These are phyloP conservation scores for Chaetops frenatus DNA, from an alignment of 2,113 vertebrate species.

Conservation along the genomic window DNA sequence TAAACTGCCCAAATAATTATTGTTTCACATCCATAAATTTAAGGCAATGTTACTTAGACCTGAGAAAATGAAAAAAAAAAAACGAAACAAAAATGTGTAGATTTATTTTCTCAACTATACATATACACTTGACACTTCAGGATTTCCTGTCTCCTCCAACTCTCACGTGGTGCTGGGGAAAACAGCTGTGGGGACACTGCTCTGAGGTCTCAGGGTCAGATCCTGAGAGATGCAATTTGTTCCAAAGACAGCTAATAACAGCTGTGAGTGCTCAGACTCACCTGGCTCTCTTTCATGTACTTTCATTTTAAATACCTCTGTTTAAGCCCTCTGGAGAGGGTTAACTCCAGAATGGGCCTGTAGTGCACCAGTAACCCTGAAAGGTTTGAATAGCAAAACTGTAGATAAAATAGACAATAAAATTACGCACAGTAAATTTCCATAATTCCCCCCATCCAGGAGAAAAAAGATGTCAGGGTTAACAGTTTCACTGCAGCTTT, in stretches of 20 bases:
- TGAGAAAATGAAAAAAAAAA: constrained; percentile 23
- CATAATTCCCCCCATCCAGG: neutral
- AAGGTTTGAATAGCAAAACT: neutral
- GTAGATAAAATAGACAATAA: constrained; percentile 28
- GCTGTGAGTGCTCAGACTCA: neutral
- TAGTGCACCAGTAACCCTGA: constrained; percentile 1
- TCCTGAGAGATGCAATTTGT: neutral
- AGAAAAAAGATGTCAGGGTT: constrained; percentile 8
- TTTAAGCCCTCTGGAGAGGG: neutral
- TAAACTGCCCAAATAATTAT: constrained; percentile 29
- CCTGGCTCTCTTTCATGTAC: neutral
- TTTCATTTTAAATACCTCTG: neutral
- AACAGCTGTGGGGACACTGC: neutral
- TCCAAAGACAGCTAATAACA: neutral
- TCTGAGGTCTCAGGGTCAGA: neutral
- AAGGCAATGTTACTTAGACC: constrained; percentile 73
- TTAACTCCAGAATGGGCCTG: neutral
- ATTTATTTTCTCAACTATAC: constrained; percentile 30
- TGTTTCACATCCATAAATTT: constrained; percentile 51
- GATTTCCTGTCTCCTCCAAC: neutral
- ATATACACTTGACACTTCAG: neutral
- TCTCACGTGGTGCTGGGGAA: neutral
- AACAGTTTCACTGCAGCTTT: constrained; percentile 29
- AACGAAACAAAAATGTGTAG: neutral
- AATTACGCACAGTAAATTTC: neutral